These are phyloP conservation scores for Heliconius hortense DNA, from an alignment of 2,888 invertebrate genomes.

Conservation along the genomic window DNA sequence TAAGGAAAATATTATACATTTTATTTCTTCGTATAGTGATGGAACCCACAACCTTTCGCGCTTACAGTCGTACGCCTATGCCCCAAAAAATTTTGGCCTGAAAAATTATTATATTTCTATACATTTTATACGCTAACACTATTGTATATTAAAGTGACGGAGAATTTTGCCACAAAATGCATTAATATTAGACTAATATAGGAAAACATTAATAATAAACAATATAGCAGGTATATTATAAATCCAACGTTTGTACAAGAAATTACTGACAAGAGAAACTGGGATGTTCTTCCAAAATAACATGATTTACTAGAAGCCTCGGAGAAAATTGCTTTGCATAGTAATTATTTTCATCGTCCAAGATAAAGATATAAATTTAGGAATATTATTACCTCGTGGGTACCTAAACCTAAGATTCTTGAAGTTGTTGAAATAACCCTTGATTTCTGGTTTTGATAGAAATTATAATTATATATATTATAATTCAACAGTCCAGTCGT, in stretches of 20 bases:
- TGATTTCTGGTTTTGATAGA: not conserved
- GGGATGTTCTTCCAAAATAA: conserved; percentile 31
- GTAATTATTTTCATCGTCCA: conserved; percentile 31
- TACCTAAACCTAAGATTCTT: conserved; percentile 6
- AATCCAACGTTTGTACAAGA: conserved; percentile 28
- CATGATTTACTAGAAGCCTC: conserved; percentile 34
- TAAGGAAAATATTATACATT: too few relatives aligned
- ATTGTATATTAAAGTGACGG: not conserved
- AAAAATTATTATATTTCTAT: too few relatives aligned
- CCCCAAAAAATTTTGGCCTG: too few relatives aligned
- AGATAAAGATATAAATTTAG: conserved; percentile 28
- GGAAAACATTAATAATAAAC: not conserved
- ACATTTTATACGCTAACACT: not conserved
- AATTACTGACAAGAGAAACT: conserved; percentile 23
- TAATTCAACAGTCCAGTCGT: not conserved
- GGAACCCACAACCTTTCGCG: too few relatives aligned
- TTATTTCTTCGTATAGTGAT: too few relatives aligned
- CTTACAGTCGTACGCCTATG: too few relatives aligned
- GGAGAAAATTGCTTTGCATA: conserved; percentile 35
- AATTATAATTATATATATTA: not conserved
- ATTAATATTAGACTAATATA: not conserved
- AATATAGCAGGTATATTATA: conserved; percentile 18
- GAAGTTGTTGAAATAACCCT: not conserved
- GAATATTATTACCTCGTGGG: not conserved
- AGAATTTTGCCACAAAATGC: not conserved